These are phyloP conservation scores for Antennarius striatus DNA, from an alignment of 2,113 vertebrate genomes.

Conservation along the genomic window DNA sequence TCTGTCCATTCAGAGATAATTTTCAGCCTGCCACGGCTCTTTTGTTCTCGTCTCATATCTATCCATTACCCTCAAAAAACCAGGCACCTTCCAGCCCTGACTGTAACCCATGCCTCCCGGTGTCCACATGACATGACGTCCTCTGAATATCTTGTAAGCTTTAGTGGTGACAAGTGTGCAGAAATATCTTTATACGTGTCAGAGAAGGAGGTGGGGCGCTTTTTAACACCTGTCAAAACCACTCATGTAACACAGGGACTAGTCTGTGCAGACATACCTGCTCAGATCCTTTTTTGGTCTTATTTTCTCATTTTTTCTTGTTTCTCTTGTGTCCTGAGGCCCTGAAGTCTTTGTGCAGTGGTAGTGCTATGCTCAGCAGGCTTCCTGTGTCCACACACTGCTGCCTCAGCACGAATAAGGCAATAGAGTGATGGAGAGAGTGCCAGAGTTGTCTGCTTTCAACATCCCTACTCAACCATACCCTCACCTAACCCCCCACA, in stretches of 20 bases:
- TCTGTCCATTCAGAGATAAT: conserved; percentile 57
- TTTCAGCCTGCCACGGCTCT: conserved; percentile 53
- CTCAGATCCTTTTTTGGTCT: conserved; percentile 35
- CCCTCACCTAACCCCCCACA: conserved; percentile 60
- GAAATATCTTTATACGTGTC: conserved; percentile 33
- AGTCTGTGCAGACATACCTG: conserved; percentile 21
- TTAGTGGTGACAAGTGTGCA: conserved; percentile 28
- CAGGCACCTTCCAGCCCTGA: background rate
- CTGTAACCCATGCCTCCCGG: conserved; percentile 16
- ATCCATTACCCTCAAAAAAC: conserved; percentile 57
- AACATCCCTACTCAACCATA: conserved; percentile 65
- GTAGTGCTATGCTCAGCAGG: conserved; percentile 81
- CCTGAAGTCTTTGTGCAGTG: conserved; percentile 72
- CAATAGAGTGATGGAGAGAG: conserved; percentile 71
- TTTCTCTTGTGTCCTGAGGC: conserved; percentile 58
- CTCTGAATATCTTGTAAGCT: background rate
- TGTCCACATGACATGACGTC: conserved; percentile 8
- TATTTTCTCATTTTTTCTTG: conserved; percentile 52
- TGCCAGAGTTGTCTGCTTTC: conserved; percentile 71
- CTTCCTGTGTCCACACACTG: conserved; percentile 74
- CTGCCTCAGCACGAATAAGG: conserved; percentile 81
- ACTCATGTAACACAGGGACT: conserved; percentile 26
- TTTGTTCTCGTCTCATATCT: conserved; percentile 61
- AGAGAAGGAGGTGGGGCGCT: conserved; percentile 10
- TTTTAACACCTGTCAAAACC: conserved; percentile 66